Conservation (phyloP, 2,797 vertebrate genomes). For the Oryzias dopingdopingensis region DNA sequence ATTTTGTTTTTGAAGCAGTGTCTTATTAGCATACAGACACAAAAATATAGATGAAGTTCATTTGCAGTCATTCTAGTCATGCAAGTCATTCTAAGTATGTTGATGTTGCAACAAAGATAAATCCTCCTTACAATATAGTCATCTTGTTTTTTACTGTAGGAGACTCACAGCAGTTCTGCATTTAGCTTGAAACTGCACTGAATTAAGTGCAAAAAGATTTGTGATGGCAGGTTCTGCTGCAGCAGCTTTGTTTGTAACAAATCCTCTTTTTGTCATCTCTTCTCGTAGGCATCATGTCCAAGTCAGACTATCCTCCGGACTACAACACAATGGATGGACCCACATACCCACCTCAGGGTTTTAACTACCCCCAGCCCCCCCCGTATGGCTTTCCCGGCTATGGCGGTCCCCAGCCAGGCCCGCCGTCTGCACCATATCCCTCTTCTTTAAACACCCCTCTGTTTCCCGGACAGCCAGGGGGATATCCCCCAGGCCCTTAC, state of each 20-base stretch:
- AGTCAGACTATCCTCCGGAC: conserved; percentile 83
- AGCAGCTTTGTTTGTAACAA: not conserved
- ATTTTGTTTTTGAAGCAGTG: too few species aligned
- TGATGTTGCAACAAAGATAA: too few species aligned
- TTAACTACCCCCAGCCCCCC: conserved; percentile 69
- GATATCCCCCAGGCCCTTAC: conserved; percentile 60
- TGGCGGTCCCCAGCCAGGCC: conserved; percentile 48
- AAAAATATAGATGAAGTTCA: too few species aligned
- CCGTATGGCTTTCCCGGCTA: conserved; percentile 67
- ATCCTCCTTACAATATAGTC: too few species aligned
- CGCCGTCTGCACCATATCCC: conserved; percentile 66
- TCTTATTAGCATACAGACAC: too few species aligned
- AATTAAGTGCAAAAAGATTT: not conserved
- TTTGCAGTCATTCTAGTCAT: too few species aligned
- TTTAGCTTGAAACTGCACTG: not conserved
- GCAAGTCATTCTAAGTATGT: too few species aligned
- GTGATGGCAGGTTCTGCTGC: not conserved
- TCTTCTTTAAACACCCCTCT: conserved; percentile 36
- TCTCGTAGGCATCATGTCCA: conserved; percentile 78
- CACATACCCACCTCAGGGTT: conserved; percentile 67
- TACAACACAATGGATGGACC: conserved; percentile 80
- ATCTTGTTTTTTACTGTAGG: too few species aligned
- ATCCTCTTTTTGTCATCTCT: not conserved
- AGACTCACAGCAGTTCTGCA: too few species aligned
- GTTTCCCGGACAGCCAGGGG: conserved; percentile 50